phyloP scores from a whole-genome alignment of 2,113 vertebrate species.

The Vireo altiloquus region DNA sequence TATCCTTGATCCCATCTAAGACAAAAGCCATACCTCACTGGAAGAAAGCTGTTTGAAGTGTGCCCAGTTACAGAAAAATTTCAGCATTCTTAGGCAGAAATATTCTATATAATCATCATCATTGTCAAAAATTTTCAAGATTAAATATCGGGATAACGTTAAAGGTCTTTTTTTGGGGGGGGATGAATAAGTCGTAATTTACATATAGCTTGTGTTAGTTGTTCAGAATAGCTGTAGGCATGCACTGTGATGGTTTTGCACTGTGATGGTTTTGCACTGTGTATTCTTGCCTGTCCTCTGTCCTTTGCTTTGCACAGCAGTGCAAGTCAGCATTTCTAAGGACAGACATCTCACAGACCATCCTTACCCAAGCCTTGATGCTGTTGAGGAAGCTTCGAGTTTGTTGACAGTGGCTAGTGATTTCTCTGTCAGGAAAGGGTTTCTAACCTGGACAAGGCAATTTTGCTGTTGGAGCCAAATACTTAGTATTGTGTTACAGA shows the following conservation, averaged over 20 bases:
- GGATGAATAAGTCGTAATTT: not conserved
- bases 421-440: not conserved
- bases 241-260: not conserved
- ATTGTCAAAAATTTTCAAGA: not conserved
- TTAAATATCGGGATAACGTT: not conserved
- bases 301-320: not conserved
- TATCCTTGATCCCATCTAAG: not conserved
- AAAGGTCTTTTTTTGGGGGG: accelerated
- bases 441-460: not conserved
- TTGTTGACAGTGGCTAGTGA: not conserved
- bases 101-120: not conserved
- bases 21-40: not conserved
- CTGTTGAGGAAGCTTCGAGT: not conserved
- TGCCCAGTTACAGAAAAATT: not conserved
- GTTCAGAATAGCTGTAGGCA: not conserved
- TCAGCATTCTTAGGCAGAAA: not conserved
- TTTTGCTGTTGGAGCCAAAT: not conserved
- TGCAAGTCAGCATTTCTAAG: not conserved
- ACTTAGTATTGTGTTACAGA: not conserved
- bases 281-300: not conserved
- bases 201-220: not conserved
- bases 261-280: not conserved
- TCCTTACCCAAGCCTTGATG: not conserved
- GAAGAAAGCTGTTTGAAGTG: not conserved
- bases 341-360: not conserved